phyloP scores from a whole-genome alignment of 2,113 vertebrate species.

The Menidia beryllina region DNA sequence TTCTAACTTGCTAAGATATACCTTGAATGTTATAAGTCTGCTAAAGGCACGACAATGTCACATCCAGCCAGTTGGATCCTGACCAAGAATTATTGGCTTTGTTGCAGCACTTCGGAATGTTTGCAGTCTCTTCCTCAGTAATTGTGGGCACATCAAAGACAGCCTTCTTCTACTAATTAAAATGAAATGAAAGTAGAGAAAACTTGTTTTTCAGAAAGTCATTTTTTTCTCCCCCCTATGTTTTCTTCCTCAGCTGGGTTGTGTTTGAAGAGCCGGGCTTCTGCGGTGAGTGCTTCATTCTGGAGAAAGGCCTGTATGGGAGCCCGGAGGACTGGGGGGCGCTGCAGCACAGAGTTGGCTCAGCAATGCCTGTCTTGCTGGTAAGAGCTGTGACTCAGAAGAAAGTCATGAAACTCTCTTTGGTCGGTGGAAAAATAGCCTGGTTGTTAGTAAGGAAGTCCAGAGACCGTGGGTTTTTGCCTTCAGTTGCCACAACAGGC shows the following conservation, averaged over 20 bases:
- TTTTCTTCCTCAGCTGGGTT: constrained; percentile 85
- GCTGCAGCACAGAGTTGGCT: constrained; percentile 84
- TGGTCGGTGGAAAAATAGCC: background rate
- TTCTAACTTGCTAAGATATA: constrained; percentile 9
- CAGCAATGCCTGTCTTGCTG: constrained; percentile 87
- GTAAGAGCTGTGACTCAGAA: constrained; percentile 77
- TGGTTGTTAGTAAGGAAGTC: constrained; percentile 13
- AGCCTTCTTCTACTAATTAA: constrained; percentile 6
- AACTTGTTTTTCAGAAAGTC: background rate
- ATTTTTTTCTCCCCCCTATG: background rate
- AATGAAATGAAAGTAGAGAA: constrained; percentile 8
- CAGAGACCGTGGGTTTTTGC: background rate
- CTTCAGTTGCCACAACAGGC: background rate
- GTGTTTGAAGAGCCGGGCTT: constrained; percentile 91
- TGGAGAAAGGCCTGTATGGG: constrained; percentile 92
- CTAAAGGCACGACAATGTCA: constrained; percentile 1
- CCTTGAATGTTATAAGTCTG: constrained; percentile 2
- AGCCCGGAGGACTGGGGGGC: constrained; percentile 90
- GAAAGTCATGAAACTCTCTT: background rate
- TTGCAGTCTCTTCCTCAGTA: constrained; percentile 5
- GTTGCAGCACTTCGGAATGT: constrained; percentile 2
- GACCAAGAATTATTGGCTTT: constrained; percentile 11
- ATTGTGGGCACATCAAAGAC: background rate
- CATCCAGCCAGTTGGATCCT: constrained; percentile 12
- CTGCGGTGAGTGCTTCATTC: constrained; percentile 88